These are phyloP conservation scores for Cataglyphis altisquamis DNA, from an alignment of 2,888 invertebrate species.

Conservation along the genomic window DNA sequence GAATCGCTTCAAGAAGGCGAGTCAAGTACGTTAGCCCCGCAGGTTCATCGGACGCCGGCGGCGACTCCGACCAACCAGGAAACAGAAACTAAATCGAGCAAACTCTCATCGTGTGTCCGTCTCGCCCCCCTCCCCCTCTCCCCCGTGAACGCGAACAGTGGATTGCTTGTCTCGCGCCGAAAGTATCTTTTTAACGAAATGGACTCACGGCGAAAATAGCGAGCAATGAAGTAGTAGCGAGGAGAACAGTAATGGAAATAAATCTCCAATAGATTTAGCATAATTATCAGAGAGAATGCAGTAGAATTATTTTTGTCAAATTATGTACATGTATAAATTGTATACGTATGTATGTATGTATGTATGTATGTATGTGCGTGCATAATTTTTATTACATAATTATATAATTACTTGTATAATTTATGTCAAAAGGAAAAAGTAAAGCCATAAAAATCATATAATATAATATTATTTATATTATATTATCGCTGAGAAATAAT, in stretches of 20 bases:
- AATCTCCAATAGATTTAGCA: background rate
- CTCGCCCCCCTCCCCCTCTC: background rate
- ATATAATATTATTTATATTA: no score
- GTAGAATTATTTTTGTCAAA: background rate
- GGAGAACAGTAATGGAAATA: background rate
- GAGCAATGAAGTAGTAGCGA: background rate
- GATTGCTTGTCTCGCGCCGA: background rate
- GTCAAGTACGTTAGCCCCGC: constrained; percentile 82
- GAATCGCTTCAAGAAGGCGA: constrained; percentile 74
- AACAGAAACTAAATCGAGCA: constrained; percentile 42
- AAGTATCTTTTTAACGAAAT: background rate
- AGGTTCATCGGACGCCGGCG: constrained; percentile 82
- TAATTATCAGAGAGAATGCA: background rate
- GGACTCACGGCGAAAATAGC: background rate
- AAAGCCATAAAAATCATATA: no score
- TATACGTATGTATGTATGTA: no score
- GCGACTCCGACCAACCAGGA: constrained; percentile 56
- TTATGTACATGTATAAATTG: background rate
- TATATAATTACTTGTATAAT: no score
- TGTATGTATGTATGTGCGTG: no score
- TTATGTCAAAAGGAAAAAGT: no score
- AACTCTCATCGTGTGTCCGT: background rate
- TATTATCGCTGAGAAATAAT: background rate
- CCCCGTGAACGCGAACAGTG: background rate
- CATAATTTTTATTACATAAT: background rate